These are phyloP conservation scores for Chaenogobius annularis DNA, from an alignment of 2,113 vertebrate genomes.

Conservation along the genomic window DNA sequence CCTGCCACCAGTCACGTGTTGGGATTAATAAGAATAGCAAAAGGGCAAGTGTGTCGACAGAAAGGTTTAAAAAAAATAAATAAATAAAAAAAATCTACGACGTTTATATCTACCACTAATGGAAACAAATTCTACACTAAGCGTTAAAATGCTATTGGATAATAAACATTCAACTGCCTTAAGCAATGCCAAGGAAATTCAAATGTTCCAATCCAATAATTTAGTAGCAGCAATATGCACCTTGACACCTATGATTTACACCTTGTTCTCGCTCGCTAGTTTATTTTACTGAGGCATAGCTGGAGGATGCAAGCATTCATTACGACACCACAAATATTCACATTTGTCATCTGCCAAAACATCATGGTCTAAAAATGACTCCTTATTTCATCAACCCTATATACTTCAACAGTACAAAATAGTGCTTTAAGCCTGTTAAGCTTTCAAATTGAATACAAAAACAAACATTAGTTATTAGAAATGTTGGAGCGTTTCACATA, in stretches of 20 bases:
- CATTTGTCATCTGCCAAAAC: conserved; percentile 22
- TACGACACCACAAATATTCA: conserved; percentile 31
- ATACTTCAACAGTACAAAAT: not conserved
- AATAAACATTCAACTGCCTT: conserved; percentile 1
- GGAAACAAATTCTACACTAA: not conserved
- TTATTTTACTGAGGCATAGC: conserved; percentile 30
- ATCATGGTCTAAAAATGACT: not conserved
- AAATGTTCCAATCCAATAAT: conserved; percentile 9
- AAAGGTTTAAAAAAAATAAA: not conserved
- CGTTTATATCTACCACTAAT: not conserved
- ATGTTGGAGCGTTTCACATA: not conserved
- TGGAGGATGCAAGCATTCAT: conserved; percentile 32
- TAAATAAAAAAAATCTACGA: not conserved
- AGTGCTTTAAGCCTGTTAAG: not conserved
- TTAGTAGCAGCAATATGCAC: not conserved
- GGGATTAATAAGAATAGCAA: not conserved
- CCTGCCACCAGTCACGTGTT: not conserved
- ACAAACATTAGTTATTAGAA: not conserved
- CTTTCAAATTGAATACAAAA: not conserved
- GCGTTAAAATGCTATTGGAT: not conserved
- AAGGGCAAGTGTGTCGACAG: not conserved
- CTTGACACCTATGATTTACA: conserved; percentile 26
- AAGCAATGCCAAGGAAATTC: conserved; percentile 5
- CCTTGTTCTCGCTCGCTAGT: conserved; percentile 17
- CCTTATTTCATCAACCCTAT: conserved; percentile 6